A percentile compares a stretch with the other conserved stretches of the same genome.
These are phyloP conservation scores for Microctonus brassicae DNA, from an alignment of 2,888 invertebrate species.

Conservation along the genomic window DNA sequence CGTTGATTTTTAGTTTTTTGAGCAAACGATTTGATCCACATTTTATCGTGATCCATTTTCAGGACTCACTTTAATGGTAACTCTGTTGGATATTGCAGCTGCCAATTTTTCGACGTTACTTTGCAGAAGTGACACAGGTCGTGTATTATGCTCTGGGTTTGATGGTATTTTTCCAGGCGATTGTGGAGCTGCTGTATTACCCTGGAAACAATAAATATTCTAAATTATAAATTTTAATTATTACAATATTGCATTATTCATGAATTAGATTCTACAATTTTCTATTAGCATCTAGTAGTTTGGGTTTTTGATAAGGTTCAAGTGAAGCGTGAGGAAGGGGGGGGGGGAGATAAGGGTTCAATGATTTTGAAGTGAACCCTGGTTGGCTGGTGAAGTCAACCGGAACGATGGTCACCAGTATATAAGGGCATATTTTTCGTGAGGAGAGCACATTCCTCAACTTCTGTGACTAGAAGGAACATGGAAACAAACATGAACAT, in stretches of 20 bases:
- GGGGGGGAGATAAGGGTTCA: background rate
- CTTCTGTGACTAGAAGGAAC: constrained; percentile 6
- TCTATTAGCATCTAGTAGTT: no score
- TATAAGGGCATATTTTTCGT: background rate
- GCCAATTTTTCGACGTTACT: constrained; percentile 64
- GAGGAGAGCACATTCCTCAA: constrained; percentile 1
- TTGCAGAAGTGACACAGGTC: constrained; percentile 50
- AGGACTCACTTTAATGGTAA: constrained; percentile 67
- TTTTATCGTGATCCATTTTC: constrained; percentile 63
- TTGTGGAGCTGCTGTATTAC: constrained; percentile 31
- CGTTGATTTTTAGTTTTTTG: constrained; percentile 17
- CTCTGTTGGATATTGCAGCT: constrained; percentile 63
- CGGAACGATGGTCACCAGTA: background rate
- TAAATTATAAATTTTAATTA: no score
- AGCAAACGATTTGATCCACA: constrained; percentile 16
- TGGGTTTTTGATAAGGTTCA: no score
- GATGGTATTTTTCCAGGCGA: constrained; percentile 19
- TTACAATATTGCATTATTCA: no score
- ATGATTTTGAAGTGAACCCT: background rate
- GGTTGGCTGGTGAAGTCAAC: background rate
- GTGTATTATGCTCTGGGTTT: constrained; percentile 42
- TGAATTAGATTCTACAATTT: no score
- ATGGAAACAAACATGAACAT: constrained; percentile 13
- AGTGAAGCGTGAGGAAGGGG: no score
- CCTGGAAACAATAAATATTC: constrained; percentile 50